Conservation (phyloP, 2,888 invertebrate species). For the Heteromurus nitidus region DNA sequence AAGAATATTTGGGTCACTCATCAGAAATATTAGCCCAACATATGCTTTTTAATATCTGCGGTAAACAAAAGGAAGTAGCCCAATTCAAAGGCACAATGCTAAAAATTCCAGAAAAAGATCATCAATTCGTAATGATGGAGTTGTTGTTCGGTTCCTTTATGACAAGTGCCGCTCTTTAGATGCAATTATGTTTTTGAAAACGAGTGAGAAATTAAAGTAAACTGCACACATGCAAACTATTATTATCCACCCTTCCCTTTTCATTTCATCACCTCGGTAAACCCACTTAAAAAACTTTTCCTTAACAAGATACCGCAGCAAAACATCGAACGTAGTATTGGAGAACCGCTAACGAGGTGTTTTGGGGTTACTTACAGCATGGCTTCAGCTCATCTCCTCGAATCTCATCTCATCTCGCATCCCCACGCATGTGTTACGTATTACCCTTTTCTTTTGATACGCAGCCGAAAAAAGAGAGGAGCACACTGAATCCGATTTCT, state of each 20-base stretch:
- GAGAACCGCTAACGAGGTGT: no score
- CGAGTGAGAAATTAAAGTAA: constrained; percentile 24
- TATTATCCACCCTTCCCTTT: constrained; percentile 30
- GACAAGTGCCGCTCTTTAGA: constrained; percentile 6
- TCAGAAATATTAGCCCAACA: not conserved
- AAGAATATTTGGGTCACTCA: constrained; percentile 2
- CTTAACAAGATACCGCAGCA: not conserved
- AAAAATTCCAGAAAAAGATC: not conserved
- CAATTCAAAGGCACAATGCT: not conserved
- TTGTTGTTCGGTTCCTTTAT: constrained; percentile 18
- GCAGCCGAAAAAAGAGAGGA: no score
- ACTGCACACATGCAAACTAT: constrained; percentile 17
- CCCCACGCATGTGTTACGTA: no score
- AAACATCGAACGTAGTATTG: no score
- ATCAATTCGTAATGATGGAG: not conserved
- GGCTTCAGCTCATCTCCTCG: not conserved
- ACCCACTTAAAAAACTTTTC: not conserved
- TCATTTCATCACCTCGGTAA: constrained; percentile 31
- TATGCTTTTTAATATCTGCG: not conserved
- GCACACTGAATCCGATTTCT: not conserved
- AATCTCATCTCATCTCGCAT: no score
- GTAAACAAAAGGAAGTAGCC: not conserved
- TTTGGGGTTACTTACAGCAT: not conserved
- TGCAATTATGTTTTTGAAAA: constrained; percentile 16
- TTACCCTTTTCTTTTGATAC: no score